phyloP scores from a whole-genome alignment of 2,888 invertebrate genomes.

The Girardia tigrina region DNA sequence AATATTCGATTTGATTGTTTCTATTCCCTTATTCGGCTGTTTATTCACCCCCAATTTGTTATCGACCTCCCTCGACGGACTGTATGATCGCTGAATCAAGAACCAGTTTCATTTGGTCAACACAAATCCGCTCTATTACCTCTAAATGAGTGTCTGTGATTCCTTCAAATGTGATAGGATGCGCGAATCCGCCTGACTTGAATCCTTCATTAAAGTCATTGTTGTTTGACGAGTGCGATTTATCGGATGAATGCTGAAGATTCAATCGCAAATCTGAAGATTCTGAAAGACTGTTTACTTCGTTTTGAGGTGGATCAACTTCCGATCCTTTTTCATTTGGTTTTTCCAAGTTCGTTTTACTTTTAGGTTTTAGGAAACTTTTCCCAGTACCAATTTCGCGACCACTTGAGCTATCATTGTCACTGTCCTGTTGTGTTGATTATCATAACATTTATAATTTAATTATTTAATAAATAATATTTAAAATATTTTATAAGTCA shows the following conservation, averaged over 20 bases:
- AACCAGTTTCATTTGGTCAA: no score
- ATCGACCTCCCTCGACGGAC: background rate
- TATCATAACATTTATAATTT: no score
- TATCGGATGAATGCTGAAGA: background rate
- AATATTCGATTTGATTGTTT: background rate
- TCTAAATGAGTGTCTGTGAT: background rate
- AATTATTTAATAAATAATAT: no score
- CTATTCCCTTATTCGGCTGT: background rate
- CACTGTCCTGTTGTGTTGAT: no score
- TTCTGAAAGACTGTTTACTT: no score
- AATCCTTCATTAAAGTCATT: background rate
- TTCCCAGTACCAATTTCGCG: background rate
- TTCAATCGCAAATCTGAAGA: background rate
- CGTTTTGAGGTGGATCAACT: no score
- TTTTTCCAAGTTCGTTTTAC: no score
- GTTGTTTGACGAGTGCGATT: background rate
- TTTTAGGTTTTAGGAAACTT: background rate
- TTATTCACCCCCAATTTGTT: background rate
- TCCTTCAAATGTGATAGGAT: slow-evolving; percentile 15
- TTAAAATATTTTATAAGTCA: no score
- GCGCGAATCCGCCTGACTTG: background rate
- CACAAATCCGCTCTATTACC: no score
- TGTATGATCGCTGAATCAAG: background rate
- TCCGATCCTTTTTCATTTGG: no score
- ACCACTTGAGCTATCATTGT: background rate